These are phyloP conservation scores for Plotosus lineatus DNA, from an alignment of 2,113 vertebrate species.

Conservation along the genomic window DNA sequence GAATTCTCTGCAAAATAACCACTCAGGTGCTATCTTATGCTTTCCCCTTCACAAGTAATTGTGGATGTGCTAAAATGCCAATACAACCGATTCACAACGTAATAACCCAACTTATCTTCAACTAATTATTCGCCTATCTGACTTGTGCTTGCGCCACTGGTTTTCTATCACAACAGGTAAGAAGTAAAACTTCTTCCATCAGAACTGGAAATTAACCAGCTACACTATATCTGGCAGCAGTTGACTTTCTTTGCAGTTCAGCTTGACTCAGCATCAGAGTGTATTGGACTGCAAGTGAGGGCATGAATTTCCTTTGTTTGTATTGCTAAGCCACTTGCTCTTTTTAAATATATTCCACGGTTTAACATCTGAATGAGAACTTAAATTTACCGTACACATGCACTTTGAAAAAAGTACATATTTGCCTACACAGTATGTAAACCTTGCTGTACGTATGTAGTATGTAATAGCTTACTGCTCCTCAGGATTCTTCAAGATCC, in stretches of 20 bases:
- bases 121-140: not conserved
- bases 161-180: not conserved
- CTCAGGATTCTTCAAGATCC: not conserved
- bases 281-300: not conserved
- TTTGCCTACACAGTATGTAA: not conserved
- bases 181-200: not conserved
- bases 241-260: not conserved
- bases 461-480: not conserved
- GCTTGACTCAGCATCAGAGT: not conserved
- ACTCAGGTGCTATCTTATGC: not conserved
- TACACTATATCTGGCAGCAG: not conserved
- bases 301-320: not conserved
- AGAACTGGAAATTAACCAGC: not conserved
- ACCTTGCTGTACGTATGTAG: not conserved
- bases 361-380: not conserved
- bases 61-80: not conserved
- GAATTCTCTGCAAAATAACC: not conserved
- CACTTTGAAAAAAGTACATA: not conserved
- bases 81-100: not conserved
- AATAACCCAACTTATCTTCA: not conserved
- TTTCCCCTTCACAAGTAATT: not conserved
- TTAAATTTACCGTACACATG: not conserved
- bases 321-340: not conserved
- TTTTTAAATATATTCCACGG: not conserved
- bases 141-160: not conserved